A percentile compares a stretch with the other conserved stretches of the same genome.
phyloP scores from a whole-genome alignment of 2,113 vertebrate species.

The pig (Sus scrofa) region DNA sequence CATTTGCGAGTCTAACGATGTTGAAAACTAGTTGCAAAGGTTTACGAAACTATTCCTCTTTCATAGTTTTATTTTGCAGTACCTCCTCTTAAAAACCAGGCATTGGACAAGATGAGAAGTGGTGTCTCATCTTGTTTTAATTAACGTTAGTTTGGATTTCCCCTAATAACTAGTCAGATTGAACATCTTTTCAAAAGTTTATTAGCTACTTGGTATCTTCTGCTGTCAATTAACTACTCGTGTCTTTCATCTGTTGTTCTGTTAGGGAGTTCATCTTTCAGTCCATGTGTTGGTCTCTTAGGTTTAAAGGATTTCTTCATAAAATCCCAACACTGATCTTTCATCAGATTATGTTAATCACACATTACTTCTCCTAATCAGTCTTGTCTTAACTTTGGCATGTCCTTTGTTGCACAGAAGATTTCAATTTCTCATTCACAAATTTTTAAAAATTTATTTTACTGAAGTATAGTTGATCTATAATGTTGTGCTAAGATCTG shows the following conservation, averaged over 20 bases:
- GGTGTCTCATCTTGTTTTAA: neutral
- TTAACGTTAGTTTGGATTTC: neutral
- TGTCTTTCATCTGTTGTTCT: neutral
- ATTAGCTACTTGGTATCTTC: accelerated
- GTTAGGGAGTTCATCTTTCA: too few relatives aligned
- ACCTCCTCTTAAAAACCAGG: neutral
- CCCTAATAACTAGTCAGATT: neutral
- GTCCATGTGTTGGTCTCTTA: too few relatives aligned
- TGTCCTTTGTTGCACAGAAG: neutral
- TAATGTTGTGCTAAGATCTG: too few relatives aligned
- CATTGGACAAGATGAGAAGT: neutral
- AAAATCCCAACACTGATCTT: neutral
- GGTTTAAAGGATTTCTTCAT: neutral
- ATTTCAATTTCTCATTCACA: neutral
- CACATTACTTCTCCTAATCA: accelerated
- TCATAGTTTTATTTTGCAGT: neutral
- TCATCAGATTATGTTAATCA: accelerated
- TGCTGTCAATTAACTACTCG: accelerated
- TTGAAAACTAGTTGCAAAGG: neutral
- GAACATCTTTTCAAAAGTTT: neutral
- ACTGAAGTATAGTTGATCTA: too few relatives aligned
- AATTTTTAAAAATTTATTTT: too few relatives aligned
- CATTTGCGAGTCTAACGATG: accelerated
- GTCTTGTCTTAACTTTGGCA: neutral
- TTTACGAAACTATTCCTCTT: neutral